Conservation (phyloP, 2,113 vertebrate genomes). For the Tachysurus vachellii region DNA sequence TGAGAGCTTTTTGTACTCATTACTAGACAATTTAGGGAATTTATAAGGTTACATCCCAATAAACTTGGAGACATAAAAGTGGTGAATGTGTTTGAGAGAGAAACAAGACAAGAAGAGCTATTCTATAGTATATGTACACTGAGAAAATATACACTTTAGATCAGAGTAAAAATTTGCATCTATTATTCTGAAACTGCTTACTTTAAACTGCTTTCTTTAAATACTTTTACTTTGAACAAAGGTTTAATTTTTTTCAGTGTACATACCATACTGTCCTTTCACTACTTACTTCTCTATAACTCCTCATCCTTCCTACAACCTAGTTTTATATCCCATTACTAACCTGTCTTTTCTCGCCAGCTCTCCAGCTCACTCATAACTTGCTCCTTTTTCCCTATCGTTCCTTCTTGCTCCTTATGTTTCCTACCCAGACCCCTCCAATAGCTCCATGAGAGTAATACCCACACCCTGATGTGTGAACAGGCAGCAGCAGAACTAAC, state of each 20-base stretch:
- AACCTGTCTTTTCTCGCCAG: background rate
- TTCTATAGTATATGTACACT: background rate
- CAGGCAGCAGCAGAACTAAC: slow-evolving; percentile 64
- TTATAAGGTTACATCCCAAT: slow-evolving; percentile 29
- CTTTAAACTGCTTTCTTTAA: no score
- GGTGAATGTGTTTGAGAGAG: background rate
- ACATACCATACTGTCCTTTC: background rate
- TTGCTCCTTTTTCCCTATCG: background rate
- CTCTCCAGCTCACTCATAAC: slow-evolving; percentile 30
- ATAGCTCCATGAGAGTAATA: slow-evolving; percentile 63
- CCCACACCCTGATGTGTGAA: slow-evolving; percentile 77
- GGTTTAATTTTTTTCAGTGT: background rate
- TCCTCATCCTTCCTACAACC: background rate
- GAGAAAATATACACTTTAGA: background rate
- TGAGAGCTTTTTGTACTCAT: slow-evolving; percentile 6
- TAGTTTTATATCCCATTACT: background rate
- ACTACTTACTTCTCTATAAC: background rate
- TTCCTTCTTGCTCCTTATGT: slow-evolving; percentile 8
- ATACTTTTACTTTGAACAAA: background rate
- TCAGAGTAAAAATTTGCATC: background rate
- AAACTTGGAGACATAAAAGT: slow-evolving; percentile 3
- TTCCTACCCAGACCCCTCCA: slow-evolving; percentile 20
- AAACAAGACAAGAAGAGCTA: background rate
- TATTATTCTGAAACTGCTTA: background rate
- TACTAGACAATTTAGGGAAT: slow-evolving; percentile 10